phyloP scores from a whole-genome alignment of 2,113 vertebrate genomes.

The Engystomops pustulosus region DNA sequence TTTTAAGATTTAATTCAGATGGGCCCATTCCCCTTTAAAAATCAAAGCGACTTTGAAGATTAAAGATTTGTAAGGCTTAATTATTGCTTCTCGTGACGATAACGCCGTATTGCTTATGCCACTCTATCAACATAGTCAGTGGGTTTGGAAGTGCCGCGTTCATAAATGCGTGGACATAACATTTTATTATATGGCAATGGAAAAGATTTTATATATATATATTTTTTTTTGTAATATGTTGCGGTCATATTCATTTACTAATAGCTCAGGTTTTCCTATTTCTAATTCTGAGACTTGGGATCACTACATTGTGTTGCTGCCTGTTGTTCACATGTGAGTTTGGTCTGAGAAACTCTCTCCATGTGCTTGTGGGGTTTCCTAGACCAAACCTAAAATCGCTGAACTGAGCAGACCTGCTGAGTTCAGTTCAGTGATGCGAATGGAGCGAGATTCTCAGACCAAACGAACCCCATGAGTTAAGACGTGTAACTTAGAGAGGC shows the following conservation, averaged over 20 bases:
- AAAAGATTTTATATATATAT: background rate
- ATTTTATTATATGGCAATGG: background rate
- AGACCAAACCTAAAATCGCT: too few relatives aligned
- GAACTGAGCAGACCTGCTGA: too few relatives aligned
- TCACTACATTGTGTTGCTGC: background rate
- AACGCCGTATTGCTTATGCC: constrained; percentile 12
- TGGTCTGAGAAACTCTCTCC: too few relatives aligned
- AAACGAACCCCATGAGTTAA: background rate
- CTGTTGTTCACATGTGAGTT: too few relatives aligned
- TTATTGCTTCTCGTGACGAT: constrained; percentile 16
- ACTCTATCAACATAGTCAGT: background rate
- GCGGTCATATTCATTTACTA: background rate
- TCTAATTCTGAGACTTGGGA: background rate
- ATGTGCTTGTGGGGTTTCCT: too few relatives aligned
- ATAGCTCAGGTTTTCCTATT: background rate
- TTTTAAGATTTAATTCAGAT: constrained; percentile 29
- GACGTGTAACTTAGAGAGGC: too few relatives aligned
- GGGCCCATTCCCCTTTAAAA: constrained; percentile 31
- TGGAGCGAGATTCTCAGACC: too few relatives aligned
- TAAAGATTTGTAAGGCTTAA: constrained; percentile 49
- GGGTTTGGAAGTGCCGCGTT: background rate
- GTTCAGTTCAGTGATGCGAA: too few relatives aligned
- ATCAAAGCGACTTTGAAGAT: constrained; percentile 47
- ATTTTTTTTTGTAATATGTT: background rate
- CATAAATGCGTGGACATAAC: background rate